phyloP scores from a whole-genome alignment of 2,797 vertebrate genomes.

The Lerista edwardsae region DNA sequence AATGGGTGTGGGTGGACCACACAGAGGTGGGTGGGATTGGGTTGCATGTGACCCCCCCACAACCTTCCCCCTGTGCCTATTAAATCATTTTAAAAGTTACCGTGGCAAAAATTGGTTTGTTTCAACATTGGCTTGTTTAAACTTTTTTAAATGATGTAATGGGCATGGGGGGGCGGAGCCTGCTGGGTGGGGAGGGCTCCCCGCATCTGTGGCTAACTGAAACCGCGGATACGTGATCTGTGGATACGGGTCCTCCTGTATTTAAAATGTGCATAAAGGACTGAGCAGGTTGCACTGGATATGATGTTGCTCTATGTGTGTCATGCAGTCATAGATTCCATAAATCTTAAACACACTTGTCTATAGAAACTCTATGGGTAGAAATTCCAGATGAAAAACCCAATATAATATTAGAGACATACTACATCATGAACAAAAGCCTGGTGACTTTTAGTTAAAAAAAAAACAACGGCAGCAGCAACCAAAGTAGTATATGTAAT shows the following conservation, averaged over 20 bases:
- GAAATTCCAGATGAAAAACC: neutral
- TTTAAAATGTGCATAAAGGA: neutral
- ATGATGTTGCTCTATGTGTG: neutral
- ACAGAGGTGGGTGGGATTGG: no score
- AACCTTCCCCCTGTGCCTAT: no score
- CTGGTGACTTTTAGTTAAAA: neutral
- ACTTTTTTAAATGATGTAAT: no score
- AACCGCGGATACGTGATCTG: no score
- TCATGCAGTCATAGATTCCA: neutral
- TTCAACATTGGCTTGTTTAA: no score
- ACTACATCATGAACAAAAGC: neutral
- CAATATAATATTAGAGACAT: neutral
- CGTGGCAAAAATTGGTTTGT: no score
- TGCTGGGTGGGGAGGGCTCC: no score
- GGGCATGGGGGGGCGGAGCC: no score
- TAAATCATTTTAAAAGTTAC: no score
- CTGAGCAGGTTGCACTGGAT: neutral
- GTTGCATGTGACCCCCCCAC: no score
- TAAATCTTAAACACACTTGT: neutral
- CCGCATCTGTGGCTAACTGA: no score
- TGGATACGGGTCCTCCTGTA: neutral
- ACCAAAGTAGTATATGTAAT: neutral
- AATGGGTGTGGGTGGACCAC: no score
- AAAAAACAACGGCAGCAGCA: neutral
- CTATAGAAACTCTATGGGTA: neutral